Conservation (phyloP, 2,113 vertebrate species). For the Otis tarda region DNA sequence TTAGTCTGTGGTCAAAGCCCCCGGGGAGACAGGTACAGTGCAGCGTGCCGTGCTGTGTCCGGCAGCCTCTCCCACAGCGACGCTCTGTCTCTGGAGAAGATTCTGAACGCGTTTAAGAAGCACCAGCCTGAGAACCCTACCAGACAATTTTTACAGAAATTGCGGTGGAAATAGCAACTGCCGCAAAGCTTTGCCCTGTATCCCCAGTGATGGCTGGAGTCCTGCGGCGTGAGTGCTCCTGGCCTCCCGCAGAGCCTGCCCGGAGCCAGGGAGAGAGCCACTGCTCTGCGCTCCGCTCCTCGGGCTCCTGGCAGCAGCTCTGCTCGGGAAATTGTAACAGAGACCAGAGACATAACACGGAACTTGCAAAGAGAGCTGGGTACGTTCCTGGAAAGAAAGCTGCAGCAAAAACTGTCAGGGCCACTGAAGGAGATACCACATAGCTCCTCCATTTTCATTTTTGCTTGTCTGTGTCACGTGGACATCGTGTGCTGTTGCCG, state of each 20-base stretch:
- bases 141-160: background rate
- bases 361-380: constrained; percentile 71
- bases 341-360: constrained; percentile 78
- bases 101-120: background rate
- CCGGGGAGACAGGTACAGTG: background rate
- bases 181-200: accelerated
- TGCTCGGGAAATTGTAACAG: constrained; percentile 73
- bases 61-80: background rate
- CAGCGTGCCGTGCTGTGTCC: background rate
- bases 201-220: accelerated
- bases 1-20: background rate
- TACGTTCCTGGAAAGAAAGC: constrained; percentile 76
- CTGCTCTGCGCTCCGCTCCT: background rate
- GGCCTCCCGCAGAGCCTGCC: background rate
- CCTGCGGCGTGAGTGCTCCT: background rate
- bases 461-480: accelerated
- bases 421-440: background rate
- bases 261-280: background rate
- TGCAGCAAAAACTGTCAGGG: background rate
- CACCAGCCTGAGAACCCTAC: background rate
- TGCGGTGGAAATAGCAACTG: background rate
- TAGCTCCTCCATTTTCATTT: background rate
- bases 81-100: background rate
- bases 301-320: constrained; percentile 52
- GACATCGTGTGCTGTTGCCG: accelerated